Percentiles rank a stretch among this genome's conserved stretches.
Conservation (phyloP, 2,888 invertebrate genomes). For the Pyrgus malvae region DNA sequence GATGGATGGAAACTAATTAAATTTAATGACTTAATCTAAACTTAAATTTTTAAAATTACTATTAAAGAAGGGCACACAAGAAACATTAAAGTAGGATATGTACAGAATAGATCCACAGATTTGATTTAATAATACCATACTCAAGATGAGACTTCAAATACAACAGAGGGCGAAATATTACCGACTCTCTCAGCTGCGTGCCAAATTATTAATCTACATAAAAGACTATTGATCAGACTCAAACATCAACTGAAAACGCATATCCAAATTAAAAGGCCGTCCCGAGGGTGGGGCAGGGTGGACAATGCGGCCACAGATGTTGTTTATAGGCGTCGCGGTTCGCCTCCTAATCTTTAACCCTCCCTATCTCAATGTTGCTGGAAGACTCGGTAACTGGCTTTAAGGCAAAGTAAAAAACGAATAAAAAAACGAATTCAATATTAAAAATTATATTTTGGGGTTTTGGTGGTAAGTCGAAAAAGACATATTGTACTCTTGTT, state of each 20-base stretch:
- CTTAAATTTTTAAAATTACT: too few species aligned
- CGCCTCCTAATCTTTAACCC: slow-evolving; percentile 54
- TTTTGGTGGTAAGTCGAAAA: too few species aligned
- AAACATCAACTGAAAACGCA: slow-evolving; percentile 19
- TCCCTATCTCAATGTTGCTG: slow-evolving; percentile 10
- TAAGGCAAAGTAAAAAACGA: neutral
- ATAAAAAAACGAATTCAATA: neutral
- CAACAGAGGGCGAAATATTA: neutral
- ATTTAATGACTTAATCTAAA: too few species aligned
- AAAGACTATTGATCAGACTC: slow-evolving; percentile 1
- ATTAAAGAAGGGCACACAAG: too few species aligned
- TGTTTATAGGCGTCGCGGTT: slow-evolving; percentile 60
- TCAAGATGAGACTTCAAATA: too few species aligned
- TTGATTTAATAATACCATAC: too few species aligned
- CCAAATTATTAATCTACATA: neutral
- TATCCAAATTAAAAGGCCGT: slow-evolving; percentile 14
- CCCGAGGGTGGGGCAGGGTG: slow-evolving; percentile 5
- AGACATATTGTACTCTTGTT: too few species aligned
- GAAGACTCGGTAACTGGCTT: neutral
- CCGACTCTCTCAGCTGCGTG: neutral
- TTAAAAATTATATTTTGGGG: neutral
- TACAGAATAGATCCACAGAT: too few species aligned
- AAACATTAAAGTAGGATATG: too few species aligned
- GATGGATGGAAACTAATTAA: too few species aligned
- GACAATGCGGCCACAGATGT: slow-evolving; percentile 67